A percentile compares a stretch with the other conserved stretches of the same genome.
Evolutionary conservation across 2,888 invertebrate genomes (phyloP).

Genomic region (Patella depressa): DNA sequence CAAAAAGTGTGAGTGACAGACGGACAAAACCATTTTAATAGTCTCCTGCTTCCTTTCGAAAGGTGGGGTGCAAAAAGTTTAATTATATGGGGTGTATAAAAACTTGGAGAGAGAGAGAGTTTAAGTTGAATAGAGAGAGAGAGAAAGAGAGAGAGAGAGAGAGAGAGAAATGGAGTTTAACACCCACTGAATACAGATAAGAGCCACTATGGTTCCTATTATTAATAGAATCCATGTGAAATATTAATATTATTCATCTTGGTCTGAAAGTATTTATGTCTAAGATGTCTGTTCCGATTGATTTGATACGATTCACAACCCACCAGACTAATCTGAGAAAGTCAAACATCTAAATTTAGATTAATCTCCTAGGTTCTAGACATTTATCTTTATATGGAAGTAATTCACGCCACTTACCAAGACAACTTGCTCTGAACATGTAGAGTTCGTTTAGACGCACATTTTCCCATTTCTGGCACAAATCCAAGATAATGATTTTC

Average conservation of each 20-base stretch:
- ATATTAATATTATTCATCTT: no score
- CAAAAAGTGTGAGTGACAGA: neutral
- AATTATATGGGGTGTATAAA: neutral
- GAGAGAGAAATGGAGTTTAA: no score
- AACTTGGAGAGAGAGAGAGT: constrained; percentile 1
- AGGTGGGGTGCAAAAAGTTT: neutral
- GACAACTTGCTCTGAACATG: constrained; percentile 16
- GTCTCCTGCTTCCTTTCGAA: no score
- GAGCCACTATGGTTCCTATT: no score
- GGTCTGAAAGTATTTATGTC: constrained; percentile 8
- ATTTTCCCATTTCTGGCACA: constrained; percentile 28
- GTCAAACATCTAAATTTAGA: no score
- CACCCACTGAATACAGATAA: no score
- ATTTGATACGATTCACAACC: no score
- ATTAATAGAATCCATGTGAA: no score
- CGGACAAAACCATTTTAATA: neutral
- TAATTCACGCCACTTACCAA: constrained; percentile 15
- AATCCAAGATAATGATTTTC: neutral
- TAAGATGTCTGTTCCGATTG: neutral
- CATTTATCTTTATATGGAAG: no score
- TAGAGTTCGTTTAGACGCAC: constrained; percentile 28
- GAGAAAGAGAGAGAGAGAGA: neutral
- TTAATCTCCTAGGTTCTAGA: no score
- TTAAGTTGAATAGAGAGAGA: no score
- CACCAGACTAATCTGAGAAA: no score